Evolutionary conservation across 2,113 vertebrate genomes (phyloP).

Genomic region (Craseonycteris thonglongyai): DNA sequence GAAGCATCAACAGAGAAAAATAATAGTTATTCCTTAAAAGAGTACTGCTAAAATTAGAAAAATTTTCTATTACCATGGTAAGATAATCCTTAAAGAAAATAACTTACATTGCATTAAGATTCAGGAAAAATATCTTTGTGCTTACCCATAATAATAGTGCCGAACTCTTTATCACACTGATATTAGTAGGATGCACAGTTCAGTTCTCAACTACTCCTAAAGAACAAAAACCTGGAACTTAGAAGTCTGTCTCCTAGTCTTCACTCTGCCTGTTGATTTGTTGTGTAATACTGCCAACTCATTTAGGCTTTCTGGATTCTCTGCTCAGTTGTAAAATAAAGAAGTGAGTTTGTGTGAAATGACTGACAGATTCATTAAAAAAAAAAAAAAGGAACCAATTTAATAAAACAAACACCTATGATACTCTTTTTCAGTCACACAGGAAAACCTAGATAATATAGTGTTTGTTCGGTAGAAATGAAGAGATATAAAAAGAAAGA

Average conservation of each 20-base stretch:
- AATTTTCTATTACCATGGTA: background rate
- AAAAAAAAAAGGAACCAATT: background rate
- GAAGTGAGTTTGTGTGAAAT: background rate
- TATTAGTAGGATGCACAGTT: background rate
- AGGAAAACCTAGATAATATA: background rate
- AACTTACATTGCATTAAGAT: background rate
- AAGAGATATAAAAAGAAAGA: background rate
- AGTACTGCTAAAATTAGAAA: background rate
- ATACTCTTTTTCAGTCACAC: background rate
- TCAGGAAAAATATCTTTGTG: background rate
- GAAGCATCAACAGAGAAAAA: background rate
- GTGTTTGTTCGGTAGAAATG: background rate
- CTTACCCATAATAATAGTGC: background rate
- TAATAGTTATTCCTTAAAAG: background rate
- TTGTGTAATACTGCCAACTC: background rate
- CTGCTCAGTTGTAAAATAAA: constrained; percentile 4
- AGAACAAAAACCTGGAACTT: background rate
- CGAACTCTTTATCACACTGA: background rate
- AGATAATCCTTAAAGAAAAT: background rate
- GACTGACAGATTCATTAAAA: background rate
- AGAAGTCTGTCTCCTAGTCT: background rate
- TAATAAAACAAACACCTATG: background rate
- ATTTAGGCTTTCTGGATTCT: background rate
- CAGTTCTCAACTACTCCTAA: background rate
- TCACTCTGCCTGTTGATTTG: background rate